These are phyloP conservation scores for Ophiodon elongatus DNA, from an alignment of 2,113 vertebrate species.

Conservation along the genomic window DNA sequence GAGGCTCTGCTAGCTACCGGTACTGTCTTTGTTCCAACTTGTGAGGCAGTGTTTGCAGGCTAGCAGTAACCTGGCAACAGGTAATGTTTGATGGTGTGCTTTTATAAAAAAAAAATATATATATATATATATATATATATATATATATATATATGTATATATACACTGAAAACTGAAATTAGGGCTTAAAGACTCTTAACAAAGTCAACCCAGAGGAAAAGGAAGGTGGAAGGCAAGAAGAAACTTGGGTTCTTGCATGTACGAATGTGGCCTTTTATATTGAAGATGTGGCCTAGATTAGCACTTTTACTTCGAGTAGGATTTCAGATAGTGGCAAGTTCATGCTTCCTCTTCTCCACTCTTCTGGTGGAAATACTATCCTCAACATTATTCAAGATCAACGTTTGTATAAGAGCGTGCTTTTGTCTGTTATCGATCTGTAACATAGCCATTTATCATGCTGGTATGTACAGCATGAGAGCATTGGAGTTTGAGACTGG, in stretches of 20 bases:
- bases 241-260: not conserved
- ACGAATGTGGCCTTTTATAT: slow-evolving; percentile 5
- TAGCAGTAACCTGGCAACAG: slow-evolving; percentile 79
- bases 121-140: not conserved
- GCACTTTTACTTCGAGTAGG: slow-evolving; percentile 18
- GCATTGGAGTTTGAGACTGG: not conserved
- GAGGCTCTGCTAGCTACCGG: slow-evolving; percentile 58
- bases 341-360: not conserved
- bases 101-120: slow-evolving; percentile 23
- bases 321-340: slow-evolving; percentile 27
- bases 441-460: slow-evolving; percentile 28
- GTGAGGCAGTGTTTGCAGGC: slow-evolving; percentile 59
- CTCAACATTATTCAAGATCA: slow-evolving; percentile 39
- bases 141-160: not conserved
- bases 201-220: not conserved
- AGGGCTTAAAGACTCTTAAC: not conserved
- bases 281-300: slow-evolving; percentile 34
- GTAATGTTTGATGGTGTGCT: slow-evolving; percentile 63
- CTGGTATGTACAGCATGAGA: not conserved
- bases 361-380: slow-evolving; percentile 33
- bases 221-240: not conserved
- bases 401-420: slow-evolving; percentile 17
- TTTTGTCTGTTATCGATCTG: slow-evolving; percentile 50
- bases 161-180: not conserved
- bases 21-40: slow-evolving; percentile 69